Evolutionary conservation across 2,888 invertebrate species (phyloP), one percentile per base, ranked within the genome.

Genomic region (Keiferia lycopersicella): DNA sequence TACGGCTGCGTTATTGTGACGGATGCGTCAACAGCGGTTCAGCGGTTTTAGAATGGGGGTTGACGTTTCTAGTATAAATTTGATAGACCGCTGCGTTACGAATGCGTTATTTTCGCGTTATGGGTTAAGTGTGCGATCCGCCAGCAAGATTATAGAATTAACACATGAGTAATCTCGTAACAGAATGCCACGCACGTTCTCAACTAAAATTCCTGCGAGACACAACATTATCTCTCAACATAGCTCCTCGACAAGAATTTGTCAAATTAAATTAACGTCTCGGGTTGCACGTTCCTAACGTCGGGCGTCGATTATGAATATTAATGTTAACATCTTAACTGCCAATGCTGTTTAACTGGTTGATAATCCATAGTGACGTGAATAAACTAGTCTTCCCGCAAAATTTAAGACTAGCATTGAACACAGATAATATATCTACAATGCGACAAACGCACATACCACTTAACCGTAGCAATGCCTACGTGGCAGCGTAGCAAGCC

Each of bases 301-400:
- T 63, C 72, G 68, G 74, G 76, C 74, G 69, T 66, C 70, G 77
- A 81, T 82, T 82, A 84, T 84, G 84, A 84, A 84, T 84, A 91
- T 91, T 90, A 88, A 91, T 91, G 86, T 73, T 61, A 61, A 61
- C 39, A 18, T 34, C 26, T 59, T 59, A 18, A 41, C 20, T 59
- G 39, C 59, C 12, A 14, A 14, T 58, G n/a, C 45, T 45, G 45
- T 45, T 45, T 45, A 45, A 45, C 45, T 8, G 11, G n/a, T 45
- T 45, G 45, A 45, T 45, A 45, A 41, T 14, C 41, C 14, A 14
- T 41, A 7, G n/a, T 34, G 34, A 34, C 34, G 34, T 8, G 6
- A 30, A 30, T 30, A 30, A 30, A 30, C 30, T 6, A 30, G 6
- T n/a, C n/a, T n/a, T n/a, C n/a, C n/a, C n/a, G n/a, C n/a, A n/a